Base-by-base conservation (phyloP, 2,113 vertebrate species). In the Uropsilus gracilis region DNA sequence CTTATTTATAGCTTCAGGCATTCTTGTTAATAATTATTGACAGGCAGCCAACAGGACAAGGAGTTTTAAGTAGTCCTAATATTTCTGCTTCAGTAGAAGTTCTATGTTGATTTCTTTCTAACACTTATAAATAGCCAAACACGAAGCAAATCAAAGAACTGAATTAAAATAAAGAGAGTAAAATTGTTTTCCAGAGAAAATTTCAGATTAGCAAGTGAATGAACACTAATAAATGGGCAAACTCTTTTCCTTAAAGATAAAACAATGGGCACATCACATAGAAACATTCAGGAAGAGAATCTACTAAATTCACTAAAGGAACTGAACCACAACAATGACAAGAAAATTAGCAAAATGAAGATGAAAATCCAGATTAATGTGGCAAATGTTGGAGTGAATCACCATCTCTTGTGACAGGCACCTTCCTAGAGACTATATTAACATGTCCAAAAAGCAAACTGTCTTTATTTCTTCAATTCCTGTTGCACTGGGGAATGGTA, bases 401-500 rank as follows among this genome's bases (percentile, higher is more conserved):
- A 82, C 44, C 69, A n/a, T 75, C 68, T 95, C 7, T 76, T 72
- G 71, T 95, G 91, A 93, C 90, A 96, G 50, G 34, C 63, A 61
- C 71, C 6, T 95, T 96, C 84, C 68, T 30, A 66, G 94, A 85
- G 64, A 90, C 13, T 11, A 39, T 0, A 7, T 89, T 73, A 84
- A 13, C 39, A 34, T 84, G 81, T 95, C 82, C 46, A 48, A 78
- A 92, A 90, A 90, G 59, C 17, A 92, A 20, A 39, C 81, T 84
- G 46, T 75, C 14, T 28, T 13, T 89, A 32, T 32, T 89, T 84
- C 77, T 57, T 92, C 57, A 26, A 6, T 81, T 91, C 50, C 34
- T 39, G 50, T n/a, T 48, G 63, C 37, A 14, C 20, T 34, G 37
- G 57, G 69, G 61, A 92, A 80, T 53, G 68, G 46, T 81, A 89